phyloP scores from a whole-genome alignment of 2,113 vertebrate species.

The Ranitomeya variabilis region DNA sequence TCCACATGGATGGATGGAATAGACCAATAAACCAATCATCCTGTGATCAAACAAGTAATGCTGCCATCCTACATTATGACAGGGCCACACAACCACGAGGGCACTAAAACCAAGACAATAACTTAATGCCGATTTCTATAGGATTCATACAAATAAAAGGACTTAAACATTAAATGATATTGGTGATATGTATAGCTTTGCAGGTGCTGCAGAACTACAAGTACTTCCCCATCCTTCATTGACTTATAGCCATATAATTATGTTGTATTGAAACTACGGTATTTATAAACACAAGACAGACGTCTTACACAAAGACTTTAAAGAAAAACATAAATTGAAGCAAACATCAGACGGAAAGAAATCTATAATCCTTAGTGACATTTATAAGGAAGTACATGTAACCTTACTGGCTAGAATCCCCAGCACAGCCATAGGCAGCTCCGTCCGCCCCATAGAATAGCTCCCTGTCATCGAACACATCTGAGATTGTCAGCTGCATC shows the following conservation, averaged over 20 bases:
- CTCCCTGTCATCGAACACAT: constrained; percentile 2
- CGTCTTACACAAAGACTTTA: neutral
- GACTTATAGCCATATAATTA: neutral
- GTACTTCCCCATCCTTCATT: no score
- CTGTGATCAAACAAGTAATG: neutral
- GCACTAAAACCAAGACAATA: neutral
- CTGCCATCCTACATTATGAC: no score
- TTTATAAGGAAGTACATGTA: neutral
- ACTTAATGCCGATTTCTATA: neutral
- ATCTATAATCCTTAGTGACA: neutral
- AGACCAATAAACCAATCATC: no score
- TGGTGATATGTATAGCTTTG: no score
- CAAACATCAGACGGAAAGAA: neutral
- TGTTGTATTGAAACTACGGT: no score
- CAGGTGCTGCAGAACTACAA: neutral
- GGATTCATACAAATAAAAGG: neutral
- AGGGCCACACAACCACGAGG: neutral
- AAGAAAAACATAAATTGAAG: neutral
- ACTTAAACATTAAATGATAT: neutral
- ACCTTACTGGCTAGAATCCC: neutral
- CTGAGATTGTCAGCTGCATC: constrained; percentile 24
- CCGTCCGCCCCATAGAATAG: constrained; percentile 14
- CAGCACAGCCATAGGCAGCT: neutral
- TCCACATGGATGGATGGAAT: neutral
- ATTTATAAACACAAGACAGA: neutral